Evolutionary conservation across 2,113 vertebrate genomes (phyloP).

Genomic region (Taxidea taxus): DNA sequence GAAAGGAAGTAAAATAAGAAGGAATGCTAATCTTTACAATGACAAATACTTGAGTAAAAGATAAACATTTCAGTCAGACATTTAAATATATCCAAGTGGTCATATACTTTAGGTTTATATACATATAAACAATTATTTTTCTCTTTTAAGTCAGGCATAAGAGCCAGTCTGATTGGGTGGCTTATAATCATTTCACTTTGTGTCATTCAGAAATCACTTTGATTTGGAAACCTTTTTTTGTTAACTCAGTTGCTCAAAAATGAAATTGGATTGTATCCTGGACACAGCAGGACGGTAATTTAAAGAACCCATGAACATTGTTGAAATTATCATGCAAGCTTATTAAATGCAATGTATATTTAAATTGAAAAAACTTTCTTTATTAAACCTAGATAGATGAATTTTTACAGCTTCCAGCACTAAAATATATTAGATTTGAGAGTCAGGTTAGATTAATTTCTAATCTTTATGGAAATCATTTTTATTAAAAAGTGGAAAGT

Average conservation of each 20-base stretch:
- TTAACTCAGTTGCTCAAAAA: slow-evolving; percentile 75
- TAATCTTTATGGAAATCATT: slow-evolving; percentile 84
- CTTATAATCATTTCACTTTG: slow-evolving; percentile 49
- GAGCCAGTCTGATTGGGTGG: slow-evolving; percentile 23
- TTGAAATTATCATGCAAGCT: slow-evolving; percentile 88
- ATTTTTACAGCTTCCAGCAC: slow-evolving; percentile 89
- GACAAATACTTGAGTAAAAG: slow-evolving; percentile 9
- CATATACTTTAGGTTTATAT: slow-evolving; percentile 17
- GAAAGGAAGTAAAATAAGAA: background rate
- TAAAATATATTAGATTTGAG: slow-evolving; percentile 88
- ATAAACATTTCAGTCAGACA: background rate
- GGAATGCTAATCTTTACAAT: background rate
- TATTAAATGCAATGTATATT: slow-evolving; percentile 92
- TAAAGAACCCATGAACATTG: slow-evolving; percentile 85
- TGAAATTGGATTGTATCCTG: slow-evolving; percentile 80
- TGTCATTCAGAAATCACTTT: slow-evolving; percentile 48
- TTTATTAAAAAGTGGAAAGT: slow-evolving; percentile 83
- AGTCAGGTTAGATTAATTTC: slow-evolving; percentile 82
- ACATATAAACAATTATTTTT: slow-evolving; percentile 20
- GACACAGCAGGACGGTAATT: slow-evolving; percentile 83
- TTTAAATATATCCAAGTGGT: slow-evolving; percentile 1
- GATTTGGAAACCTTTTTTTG: slow-evolving; percentile 62
- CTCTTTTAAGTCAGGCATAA: background rate
- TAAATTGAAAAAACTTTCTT: slow-evolving; percentile 90
- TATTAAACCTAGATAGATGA: slow-evolving; percentile 88